Conservation (phyloP, 2,797 vertebrate species). For the Graptemys geographica region DNA sequence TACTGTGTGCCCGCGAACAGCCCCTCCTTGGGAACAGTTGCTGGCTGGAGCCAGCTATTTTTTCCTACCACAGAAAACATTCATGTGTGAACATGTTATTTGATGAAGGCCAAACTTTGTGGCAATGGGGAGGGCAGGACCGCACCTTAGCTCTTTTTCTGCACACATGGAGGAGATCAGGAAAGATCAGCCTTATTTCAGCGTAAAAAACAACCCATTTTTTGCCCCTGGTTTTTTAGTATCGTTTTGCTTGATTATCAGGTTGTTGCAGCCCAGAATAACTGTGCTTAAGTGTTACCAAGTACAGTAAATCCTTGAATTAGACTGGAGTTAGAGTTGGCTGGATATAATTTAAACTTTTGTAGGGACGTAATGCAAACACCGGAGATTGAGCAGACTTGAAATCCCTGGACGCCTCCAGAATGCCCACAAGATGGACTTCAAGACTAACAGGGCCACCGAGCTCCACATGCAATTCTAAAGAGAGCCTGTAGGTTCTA, state of each 20-base stretch:
- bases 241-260: constrained; percentile 6
- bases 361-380: background rate
- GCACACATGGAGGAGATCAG: accelerated
- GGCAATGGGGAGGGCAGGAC: accelerated
- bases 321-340: constrained; percentile 6
- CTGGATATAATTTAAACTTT: background rate
- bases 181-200: background rate
- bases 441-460: background rate
- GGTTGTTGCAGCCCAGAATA: background rate
- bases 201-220: background rate
- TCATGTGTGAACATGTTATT: background rate
- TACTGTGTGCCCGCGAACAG: background rate
- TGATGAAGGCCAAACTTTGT: background rate
- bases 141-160: background rate
- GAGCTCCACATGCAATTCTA: background rate
- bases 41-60: constrained; percentile 12
- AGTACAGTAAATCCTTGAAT: constrained; percentile 7
- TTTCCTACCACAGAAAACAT: constrained; percentile 17
- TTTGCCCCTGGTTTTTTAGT: background rate
- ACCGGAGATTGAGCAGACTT: background rate
- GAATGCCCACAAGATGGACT: background rate
- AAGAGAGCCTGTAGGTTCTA: background rate
- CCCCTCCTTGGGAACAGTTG: constrained; percentile 58
- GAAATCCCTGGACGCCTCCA: background rate
- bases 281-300: constrained; percentile 37